phyloP scores from a whole-genome alignment of 2,888 invertebrate species.

The Leucophora obtusa region DNA sequence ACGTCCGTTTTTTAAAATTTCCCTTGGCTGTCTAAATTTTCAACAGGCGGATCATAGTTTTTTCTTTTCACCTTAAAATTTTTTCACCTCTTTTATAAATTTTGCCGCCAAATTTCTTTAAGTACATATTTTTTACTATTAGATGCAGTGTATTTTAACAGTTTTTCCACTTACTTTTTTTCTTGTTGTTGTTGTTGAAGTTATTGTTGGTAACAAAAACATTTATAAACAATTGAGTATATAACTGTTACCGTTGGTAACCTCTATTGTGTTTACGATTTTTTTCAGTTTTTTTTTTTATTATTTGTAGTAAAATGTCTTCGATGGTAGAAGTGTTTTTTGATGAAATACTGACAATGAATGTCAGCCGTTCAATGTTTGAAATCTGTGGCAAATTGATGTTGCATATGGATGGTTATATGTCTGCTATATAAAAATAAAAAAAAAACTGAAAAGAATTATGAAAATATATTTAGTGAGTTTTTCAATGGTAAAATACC shows the following conservation, averaged over 20 bases:
- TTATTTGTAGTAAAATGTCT: constrained; percentile 29
- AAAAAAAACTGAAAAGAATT: not conserved
- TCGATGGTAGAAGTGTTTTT: constrained; percentile 34
- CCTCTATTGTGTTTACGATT: constrained; percentile 45
- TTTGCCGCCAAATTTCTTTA: not conserved
- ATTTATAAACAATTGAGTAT: constrained; percentile 25
- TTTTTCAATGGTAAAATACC: constrained; percentile 13
- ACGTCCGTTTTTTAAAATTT: no score
- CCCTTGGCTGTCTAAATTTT: no score
- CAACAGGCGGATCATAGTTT: no score
- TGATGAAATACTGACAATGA: constrained; percentile 59
- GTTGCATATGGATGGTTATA: constrained; percentile 46
- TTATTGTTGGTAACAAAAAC: constrained; percentile 23
- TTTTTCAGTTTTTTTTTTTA: not conserved
- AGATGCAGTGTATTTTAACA: constrained; percentile 56
- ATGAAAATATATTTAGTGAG: constrained; percentile 47
- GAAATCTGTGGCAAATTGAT: constrained; percentile 62
- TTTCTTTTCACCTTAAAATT: no score
- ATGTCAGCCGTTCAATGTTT: constrained; percentile 53
- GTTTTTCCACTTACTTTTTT: constrained; percentile 47
- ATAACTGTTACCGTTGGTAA: constrained; percentile 56
- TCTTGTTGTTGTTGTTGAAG: constrained; percentile 8
- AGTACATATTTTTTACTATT: constrained; percentile 1
- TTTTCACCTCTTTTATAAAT: no score
- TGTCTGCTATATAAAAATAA: not conserved